Evolutionary conservation across 2,888 invertebrate species (phyloP).

Genomic region (Eilema griseolum): DNA sequence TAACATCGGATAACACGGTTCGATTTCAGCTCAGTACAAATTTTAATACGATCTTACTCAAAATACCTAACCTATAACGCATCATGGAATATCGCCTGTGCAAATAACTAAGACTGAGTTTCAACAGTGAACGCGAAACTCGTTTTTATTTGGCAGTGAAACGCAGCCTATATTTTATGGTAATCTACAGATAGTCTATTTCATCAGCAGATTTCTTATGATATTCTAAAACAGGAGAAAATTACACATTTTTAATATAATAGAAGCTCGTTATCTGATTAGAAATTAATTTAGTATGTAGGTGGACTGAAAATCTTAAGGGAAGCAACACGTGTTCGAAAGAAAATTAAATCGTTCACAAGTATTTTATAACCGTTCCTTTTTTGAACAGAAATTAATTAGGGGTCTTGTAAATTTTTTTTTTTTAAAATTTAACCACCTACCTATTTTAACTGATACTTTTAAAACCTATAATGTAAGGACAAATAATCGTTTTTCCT

Average conservation of each 20-base stretch:
- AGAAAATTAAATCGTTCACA: neutral
- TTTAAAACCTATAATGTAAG: too few species aligned
- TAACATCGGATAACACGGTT: too few species aligned
- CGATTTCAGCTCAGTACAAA: neutral
- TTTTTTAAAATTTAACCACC: neutral
- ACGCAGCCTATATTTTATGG: neutral
- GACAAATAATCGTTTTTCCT: neutral
- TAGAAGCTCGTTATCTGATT: slow-evolving; percentile 11
- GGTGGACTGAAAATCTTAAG: slow-evolving; percentile 8
- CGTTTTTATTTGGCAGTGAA: neutral
- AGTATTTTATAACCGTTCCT: neutral
- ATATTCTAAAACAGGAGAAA: neutral
- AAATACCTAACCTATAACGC: too few species aligned
- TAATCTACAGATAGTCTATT: neutral
- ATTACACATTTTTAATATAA: slow-evolving; percentile 11
- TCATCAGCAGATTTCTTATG: neutral
- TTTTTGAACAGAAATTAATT: neutral
- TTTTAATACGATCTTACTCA: too few species aligned
- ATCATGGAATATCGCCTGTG: too few species aligned
- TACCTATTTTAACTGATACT: too few species aligned
- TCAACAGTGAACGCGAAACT: neutral
- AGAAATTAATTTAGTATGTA: slow-evolving; percentile 11
- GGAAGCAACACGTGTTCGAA: slow-evolving; percentile 12
- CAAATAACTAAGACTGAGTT: too few species aligned
- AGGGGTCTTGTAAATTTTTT: neutral